Base-by-base conservation (phyloP, 2,113 vertebrate species). In the Platichthys stellatus region DNA sequence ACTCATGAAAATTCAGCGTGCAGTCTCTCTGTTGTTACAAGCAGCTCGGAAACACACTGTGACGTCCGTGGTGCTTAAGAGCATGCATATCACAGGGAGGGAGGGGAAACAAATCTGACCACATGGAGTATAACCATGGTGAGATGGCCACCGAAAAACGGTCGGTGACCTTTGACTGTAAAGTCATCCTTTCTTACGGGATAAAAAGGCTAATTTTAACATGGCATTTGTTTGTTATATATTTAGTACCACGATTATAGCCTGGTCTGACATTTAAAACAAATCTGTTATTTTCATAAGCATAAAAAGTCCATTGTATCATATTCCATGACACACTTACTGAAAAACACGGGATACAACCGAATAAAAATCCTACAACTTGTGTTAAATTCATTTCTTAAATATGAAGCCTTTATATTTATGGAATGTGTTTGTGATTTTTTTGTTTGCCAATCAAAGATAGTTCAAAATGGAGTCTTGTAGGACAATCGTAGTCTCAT, bases 1-100 rank as follows among this genome's bases (percentile, higher is more conserved):
- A 67, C 93, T 94, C 92, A 94, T 94, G 92, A 93, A 94, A 94
- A 94, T 93, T 93, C 91, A 93, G 77, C 45, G 24, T 78, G 82
- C 82, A 89, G 80, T 56, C 51, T 76, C 83, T 92, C 49, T 88
- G 88, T 90, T 89, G 84, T 90, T 90, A 67, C 58, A 89, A 78
- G 79, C 77, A 71, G 82, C 72, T 74, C 82, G 58, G 69, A 72
- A 83, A n/a, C 67, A 80, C 77, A 66, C 81, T 60, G 70, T 90
- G 91, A 90, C 86, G 83, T 90, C 78, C 12, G 21, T 15, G 64
- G 72, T 58, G 72, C 72, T 74, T 65, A 78, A 69, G 77, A 74
- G 78, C 78, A 88, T 85, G 85, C 80, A 79, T 81, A 86, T 85
- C 73, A 20, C 63, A 54, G 80, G 53, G 60, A 78, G 67, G 35